Evolutionary conservation across 2,888 invertebrate genomes (phyloP).

Genomic region (Diarsia dahlii): DNA sequence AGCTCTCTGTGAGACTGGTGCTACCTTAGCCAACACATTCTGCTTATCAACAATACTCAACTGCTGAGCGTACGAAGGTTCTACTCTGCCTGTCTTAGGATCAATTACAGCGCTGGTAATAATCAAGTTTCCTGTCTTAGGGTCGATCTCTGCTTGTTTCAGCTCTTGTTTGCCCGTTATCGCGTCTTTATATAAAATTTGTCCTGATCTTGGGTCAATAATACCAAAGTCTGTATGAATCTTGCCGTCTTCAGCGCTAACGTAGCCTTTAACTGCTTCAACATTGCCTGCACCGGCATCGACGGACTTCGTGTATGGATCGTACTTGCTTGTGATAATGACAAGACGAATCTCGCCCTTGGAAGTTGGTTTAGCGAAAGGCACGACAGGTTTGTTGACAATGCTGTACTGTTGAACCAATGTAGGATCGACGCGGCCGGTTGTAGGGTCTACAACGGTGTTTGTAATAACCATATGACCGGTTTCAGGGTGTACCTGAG

Average conservation of each 20-base stretch:
- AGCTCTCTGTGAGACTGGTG: constrained; percentile 78
- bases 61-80: constrained; percentile 90
- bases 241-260: constrained; percentile 88
- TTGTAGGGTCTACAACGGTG: constrained; percentile 90
- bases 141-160: constrained; percentile 91
- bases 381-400: constrained; percentile 85
- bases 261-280: constrained; percentile 90
- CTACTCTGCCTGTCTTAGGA: constrained; percentile 91
- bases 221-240: constrained; percentile 91
- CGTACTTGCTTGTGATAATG: constrained; percentile 89
- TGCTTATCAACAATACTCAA: constrained; percentile 88
- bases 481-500: constrained; percentile 89
- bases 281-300: constrained; percentile 89
- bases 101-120: constrained; percentile 91
- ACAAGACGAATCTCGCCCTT: constrained; percentile 86
- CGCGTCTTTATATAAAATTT: constrained; percentile 91
- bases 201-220: constrained; percentile 91
- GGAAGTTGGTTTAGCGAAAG: constrained; percentile 81
- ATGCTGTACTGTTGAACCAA: constrained; percentile 88
- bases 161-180: constrained; percentile 91
- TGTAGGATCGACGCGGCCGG: constrained; percentile 91
- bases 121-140: constrained; percentile 91
- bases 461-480: constrained; percentile 90
- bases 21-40: constrained; percentile 81
- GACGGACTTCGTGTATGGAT: constrained; percentile 91